Evolutionary conservation across 2,113 vertebrate genomes (phyloP), one percentile per base, ranked within the genome.

Genomic region (Paraplagusia blochii): DNA sequence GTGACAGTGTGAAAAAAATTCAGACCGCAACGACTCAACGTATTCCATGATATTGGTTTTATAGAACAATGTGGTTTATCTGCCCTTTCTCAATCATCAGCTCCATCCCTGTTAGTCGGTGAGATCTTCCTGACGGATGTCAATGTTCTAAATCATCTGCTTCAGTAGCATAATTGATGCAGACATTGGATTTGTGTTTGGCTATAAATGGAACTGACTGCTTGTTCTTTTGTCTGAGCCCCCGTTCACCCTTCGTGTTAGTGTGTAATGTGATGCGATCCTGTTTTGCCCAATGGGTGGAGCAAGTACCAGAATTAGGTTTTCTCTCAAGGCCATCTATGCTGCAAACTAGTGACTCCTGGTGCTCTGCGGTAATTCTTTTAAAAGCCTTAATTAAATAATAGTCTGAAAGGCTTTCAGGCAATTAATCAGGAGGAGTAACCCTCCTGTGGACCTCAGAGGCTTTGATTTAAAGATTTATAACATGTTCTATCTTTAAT

Each of bases 341-440:
- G 50, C 67, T 77, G 75, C 72, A 81, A 80, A 69, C 55, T 50
- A 74, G 76, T 55, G 45, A 49, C 56, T 81, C 44, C 15, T 34
- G 57, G 5, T 34, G 1, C 48, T 61, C 47, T 13, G 22, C 43
- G 15, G 48, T 11, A 1, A 38, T 18, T 40, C 48, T 11, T 40
- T 69, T 66, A 55, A 69, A 66, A 74, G 50, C 70, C 33, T 9
- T 66, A 33, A 69, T 55, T 35, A 62, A 74, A 15, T 33, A 45
- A 58, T 67, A 57, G 34, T 34, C 18, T 40, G 54, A 45, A 66
- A n/a, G 50, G 46, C 60, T 69, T 15, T 74, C 13, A 43, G 56
- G 16, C 47, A 48, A 13, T 33, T 42, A 61, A 58, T 48, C 44
- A 45, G 1, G 3, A 14, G 44, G 53, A 52, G 44, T 13, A 40